phyloP scores from a whole-genome alignment of 1,140 invertebrate species.

The Drosophila baimaii region DNA sequence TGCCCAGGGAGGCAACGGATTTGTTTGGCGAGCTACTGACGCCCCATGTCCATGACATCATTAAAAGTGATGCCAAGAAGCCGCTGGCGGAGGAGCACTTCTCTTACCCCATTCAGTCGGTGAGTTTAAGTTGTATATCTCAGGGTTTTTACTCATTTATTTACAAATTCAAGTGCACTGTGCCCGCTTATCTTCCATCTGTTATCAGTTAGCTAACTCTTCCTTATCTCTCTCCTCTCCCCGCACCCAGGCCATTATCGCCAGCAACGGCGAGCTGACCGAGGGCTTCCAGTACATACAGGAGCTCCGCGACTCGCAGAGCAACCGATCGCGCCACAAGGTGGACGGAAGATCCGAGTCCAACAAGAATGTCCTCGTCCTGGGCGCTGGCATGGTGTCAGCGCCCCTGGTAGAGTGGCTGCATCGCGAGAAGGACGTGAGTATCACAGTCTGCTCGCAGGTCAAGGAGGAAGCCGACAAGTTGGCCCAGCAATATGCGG shows the following conservation, averaged over 20 bases:
- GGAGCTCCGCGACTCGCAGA: slow-evolving; percentile 89
- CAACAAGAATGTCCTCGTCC: slow-evolving; percentile 90
- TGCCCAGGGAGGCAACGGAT: slow-evolving; percentile 98
- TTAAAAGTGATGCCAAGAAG: slow-evolving; percentile 94
- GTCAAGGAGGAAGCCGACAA: slow-evolving; percentile 94
- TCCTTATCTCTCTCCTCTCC: slow-evolving; percentile 36
- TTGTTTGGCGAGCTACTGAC: slow-evolving; percentile 97
- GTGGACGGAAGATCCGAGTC: slow-evolving; percentile 84
- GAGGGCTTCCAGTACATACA: slow-evolving; percentile 97
- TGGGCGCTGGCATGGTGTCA: slow-evolving; percentile 98
- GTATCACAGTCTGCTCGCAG: slow-evolving; percentile 94
- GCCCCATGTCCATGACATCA: slow-evolving; percentile 95
- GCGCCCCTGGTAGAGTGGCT: slow-evolving; percentile 97
- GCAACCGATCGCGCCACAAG: slow-evolving; percentile 86
- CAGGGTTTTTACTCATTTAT: too few species aligned
- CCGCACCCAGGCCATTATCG: slow-evolving; percentile 93
- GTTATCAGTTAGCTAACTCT: slow-evolving; percentile 27
- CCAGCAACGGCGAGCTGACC: slow-evolving; percentile 96
- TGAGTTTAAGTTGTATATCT: too few species aligned
- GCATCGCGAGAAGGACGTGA: slow-evolving; percentile 91
- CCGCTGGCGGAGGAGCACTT: slow-evolving; percentile 93
- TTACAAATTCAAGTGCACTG: slow-evolving; percentile 7
- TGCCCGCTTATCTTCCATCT: slow-evolving; percentile 17
- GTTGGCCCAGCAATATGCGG: slow-evolving; percentile 90
- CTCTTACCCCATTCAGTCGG: slow-evolving; percentile 91